Percentiles rank a stretch among this genome's conserved stretches.
phyloP scores from a whole-genome alignment of 2,888 invertebrate species.

The Plagodis pulveraria region DNA sequence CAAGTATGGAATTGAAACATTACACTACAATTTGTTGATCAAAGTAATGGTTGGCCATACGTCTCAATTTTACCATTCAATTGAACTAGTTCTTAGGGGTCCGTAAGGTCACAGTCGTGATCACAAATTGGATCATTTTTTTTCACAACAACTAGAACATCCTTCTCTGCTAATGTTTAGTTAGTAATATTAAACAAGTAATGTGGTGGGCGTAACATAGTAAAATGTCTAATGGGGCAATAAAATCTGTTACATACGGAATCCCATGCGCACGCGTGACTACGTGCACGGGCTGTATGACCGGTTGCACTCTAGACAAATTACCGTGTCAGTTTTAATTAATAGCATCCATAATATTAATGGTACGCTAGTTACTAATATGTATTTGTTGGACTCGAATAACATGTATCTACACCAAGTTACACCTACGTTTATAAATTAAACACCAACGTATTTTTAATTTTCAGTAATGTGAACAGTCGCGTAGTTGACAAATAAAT shows the following conservation, averaged over 20 bases:
- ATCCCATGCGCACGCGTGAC: slow-evolving; percentile 33
- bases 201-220: neutral
- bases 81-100: slow-evolving; percentile 33
- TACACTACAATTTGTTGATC: slow-evolving; percentile 59
- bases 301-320: slow-evolving; percentile 38
- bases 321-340: slow-evolving; percentile 39
- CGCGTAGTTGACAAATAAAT: slow-evolving; percentile 5
- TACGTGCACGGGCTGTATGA: slow-evolving; percentile 26
- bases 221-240: slow-evolving; percentile 6
- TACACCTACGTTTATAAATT: slow-evolving; percentile 4
- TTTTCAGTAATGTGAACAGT: slow-evolving; percentile 3
- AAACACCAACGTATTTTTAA: slow-evolving; percentile 6
- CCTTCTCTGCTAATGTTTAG: slow-evolving; percentile 5
- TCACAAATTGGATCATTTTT: slow-evolving; percentile 27
- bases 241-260: slow-evolving; percentile 20
- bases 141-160: slow-evolving; percentile 18
- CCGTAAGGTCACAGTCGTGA: slow-evolving; percentile 29
- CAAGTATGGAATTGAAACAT: slow-evolving; percentile 48
- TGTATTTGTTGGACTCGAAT: slow-evolving; percentile 13
- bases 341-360: slow-evolving; percentile 35
- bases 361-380: slow-evolving; percentile 24
- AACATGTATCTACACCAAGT: slow-evolving; percentile 9
- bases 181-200: neutral
- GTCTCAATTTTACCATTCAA: slow-evolving; percentile 53
- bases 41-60: slow-evolving; percentile 50